These are phyloP conservation scores for Charanyca ferruginea DNA, from an alignment of 2,888 invertebrate genomes.

Conservation along the genomic window DNA sequence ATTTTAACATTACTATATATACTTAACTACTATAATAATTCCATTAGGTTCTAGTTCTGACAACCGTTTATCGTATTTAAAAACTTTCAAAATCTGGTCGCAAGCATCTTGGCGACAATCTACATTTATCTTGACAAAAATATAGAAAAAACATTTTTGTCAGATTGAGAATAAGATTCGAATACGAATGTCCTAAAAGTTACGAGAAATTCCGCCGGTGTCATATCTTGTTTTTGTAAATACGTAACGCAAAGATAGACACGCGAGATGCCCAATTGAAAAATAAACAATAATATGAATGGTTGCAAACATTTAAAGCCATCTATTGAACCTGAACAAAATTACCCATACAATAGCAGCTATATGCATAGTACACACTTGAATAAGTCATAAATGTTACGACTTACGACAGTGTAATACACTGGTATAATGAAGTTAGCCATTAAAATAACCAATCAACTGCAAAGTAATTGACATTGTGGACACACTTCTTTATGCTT, in stretches of 20 bases:
- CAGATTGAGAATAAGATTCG: too few relatives aligned
- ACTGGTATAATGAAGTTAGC: constrained; percentile 11
- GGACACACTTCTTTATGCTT: not conserved
- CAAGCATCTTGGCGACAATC: too few relatives aligned
- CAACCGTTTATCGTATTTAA: too few relatives aligned
- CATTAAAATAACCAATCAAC: constrained; percentile 41
- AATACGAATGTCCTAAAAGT: too few relatives aligned
- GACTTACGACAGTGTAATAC: constrained; percentile 13
- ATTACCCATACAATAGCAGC: constrained; percentile 15
- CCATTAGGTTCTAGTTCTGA: too few relatives aligned
- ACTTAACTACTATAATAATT: too few relatives aligned
- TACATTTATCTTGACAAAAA: too few relatives aligned
- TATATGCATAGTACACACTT: not conserved
- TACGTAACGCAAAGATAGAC: not conserved
- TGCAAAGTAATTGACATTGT: constrained; percentile 11
- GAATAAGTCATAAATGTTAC: constrained; percentile 38
- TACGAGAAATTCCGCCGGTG: too few relatives aligned
- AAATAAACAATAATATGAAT: constrained; percentile 12
- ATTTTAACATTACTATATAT: too few relatives aligned
- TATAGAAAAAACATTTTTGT: too few relatives aligned
- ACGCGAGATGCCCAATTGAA: not conserved
- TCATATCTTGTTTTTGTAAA: too few relatives aligned
- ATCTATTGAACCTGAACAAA: constrained; percentile 8
- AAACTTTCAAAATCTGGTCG: too few relatives aligned
- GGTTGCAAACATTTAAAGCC: constrained; percentile 27